A percentile compares a stretch with the other conserved stretches of the same genome.
Evolutionary conservation across 2,888 invertebrate genomes (phyloP).

Genomic region (Cacoxenus indagator): DNA sequence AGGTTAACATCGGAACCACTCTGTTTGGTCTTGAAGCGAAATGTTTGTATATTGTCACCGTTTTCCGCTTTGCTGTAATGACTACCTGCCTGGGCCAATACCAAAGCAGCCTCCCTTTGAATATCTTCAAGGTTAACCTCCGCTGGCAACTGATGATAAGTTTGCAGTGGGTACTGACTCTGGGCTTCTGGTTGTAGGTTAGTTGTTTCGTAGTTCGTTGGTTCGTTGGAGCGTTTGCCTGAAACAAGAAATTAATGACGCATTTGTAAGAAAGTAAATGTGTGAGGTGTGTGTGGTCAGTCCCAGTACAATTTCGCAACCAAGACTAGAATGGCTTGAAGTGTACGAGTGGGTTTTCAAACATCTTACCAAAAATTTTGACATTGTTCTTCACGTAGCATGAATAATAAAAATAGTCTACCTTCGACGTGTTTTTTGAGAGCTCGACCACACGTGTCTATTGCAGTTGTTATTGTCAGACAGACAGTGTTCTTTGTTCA

Average conservation of each 20-base stretch:
- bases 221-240: constrained; percentile 68
- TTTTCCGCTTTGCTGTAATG: constrained; percentile 77
- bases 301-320: neutral
- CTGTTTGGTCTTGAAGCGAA: constrained; percentile 60
- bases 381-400: too few relatives aligned
- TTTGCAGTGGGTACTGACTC: constrained; percentile 60
- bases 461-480: too few relatives aligned
- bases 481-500: too few relatives aligned
- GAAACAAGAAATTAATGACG: constrained; percentile 15
- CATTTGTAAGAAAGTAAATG: neutral
- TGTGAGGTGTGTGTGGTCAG: neutral
- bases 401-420: too few relatives aligned
- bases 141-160: constrained; percentile 75
- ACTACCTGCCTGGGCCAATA: constrained; percentile 81
- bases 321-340: too few relatives aligned
- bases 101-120: constrained; percentile 82
- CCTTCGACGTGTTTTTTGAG: too few relatives aligned
- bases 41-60: constrained; percentile 65
- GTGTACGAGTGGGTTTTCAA: too few relatives aligned
- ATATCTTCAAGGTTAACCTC: constrained; percentile 80
- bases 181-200: constrained; percentile 60
- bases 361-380: too few relatives aligned
- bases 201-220: constrained; percentile 63
- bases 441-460: too few relatives aligned
- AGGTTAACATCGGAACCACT: constrained; percentile 42